Evolutionary conservation across 2,888 invertebrate genomes (phyloP).

Genomic region (Alcis repandata): DNA sequence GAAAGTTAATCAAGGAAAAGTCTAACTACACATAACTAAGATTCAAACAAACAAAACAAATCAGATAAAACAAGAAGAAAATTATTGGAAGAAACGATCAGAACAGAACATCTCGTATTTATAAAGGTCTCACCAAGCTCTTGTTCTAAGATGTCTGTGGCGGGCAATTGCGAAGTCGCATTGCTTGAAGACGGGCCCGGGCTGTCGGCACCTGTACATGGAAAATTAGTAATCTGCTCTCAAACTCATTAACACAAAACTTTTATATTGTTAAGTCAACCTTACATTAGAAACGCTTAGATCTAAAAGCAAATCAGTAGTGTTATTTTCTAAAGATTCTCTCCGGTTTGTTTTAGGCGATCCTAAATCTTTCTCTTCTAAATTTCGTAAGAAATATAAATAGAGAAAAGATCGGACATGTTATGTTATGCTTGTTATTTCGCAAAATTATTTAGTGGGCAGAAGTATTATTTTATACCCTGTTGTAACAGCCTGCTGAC

Average conservation of each 20-base stretch:
- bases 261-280: too few species aligned
- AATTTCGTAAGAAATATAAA: slow-evolving; percentile 3
- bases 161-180: slow-evolving; percentile 59
- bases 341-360: background rate
- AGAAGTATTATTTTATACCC: slow-evolving; percentile 21
- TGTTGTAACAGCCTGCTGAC: slow-evolving; percentile 25
- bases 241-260: slow-evolving; percentile 6
- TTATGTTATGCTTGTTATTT: slow-evolving; percentile 12
- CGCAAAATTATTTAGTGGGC: slow-evolving; percentile 21
- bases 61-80: slow-evolving; percentile 2
- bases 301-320: background rate
- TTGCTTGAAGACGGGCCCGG: slow-evolving; percentile 69
- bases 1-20: slow-evolving; percentile 40
- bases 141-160: slow-evolving; percentile 71
- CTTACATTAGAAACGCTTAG: background rate
- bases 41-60: slow-evolving; percentile 17
- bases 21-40: slow-evolving; percentile 28
- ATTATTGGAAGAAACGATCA: background rate
- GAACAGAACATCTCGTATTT: slow-evolving; percentile 9
- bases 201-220: slow-evolving; percentile 74
- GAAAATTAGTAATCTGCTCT: slow-evolving; percentile 52
- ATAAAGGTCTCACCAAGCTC: slow-evolving; percentile 75
- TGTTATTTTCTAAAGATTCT: background rate
- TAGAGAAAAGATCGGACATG: slow-evolving; percentile 3
- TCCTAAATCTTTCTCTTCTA: background rate